phyloP scores from a whole-genome alignment of 2,797 vertebrate species.

The Clarias fuscus region DNA sequence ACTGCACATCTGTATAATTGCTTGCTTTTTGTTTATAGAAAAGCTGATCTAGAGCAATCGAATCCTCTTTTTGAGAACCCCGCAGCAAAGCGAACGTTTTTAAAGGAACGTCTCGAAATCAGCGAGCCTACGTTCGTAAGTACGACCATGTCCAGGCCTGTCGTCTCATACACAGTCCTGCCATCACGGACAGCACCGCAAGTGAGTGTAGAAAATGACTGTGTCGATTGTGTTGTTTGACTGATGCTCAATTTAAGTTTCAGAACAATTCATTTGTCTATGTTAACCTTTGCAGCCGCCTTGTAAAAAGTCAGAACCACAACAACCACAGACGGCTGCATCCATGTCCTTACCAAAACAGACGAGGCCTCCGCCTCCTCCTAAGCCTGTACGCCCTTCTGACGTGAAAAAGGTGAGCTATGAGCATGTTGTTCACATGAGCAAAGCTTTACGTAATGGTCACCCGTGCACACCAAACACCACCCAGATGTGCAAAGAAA shows the following conservation, averaged over 20 bases:
- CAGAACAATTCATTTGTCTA: neutral
- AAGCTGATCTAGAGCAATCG: slow-evolving; percentile 15
- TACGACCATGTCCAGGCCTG: slow-evolving; percentile 30
- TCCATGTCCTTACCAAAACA: neutral
- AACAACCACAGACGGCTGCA: neutral
- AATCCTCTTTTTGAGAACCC: slow-evolving; percentile 23
- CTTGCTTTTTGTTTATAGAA: slow-evolving; percentile 37
- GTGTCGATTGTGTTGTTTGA: neutral
- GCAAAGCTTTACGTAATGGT: neutral
- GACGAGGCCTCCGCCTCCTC: slow-evolving; percentile 30
- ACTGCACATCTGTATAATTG: neutral
- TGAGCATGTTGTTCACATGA: neutral
- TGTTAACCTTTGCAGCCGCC: slow-evolving; percentile 40
- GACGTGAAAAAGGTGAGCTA: slow-evolving; percentile 23
- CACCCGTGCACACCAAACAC: neutral
- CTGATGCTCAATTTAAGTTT: neutral
- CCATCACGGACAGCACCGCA: slow-evolving; percentile 32
- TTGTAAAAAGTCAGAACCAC: neutral
- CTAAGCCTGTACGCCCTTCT: slow-evolving; percentile 6
- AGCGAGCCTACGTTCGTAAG: slow-evolving; percentile 51
- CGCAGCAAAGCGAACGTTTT: neutral
- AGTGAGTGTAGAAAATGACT: slow-evolving; percentile 16
- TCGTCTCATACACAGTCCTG: slow-evolving; percentile 12
- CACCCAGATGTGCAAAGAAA: neutral
- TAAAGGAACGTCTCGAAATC: slow-evolving; percentile 41